These are phyloP conservation scores for Vimba vimba DNA, from an alignment of 2,113 vertebrate species.

Conservation along the genomic window DNA sequence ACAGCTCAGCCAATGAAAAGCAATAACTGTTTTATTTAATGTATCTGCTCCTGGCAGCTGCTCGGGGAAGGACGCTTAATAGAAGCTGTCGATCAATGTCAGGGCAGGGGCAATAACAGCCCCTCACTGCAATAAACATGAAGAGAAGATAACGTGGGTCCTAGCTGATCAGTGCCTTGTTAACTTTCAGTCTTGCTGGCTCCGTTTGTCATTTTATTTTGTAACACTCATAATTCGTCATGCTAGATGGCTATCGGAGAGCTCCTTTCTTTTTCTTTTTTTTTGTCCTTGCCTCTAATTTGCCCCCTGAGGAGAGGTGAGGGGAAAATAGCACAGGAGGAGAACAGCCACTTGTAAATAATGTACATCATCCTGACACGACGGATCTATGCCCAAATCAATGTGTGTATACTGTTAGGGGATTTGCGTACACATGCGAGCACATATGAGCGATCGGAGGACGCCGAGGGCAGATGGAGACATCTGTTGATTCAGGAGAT, in stretches of 20 bases:
- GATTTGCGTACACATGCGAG: constrained; percentile 35
- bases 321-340: constrained; percentile 53
- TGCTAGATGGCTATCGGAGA: constrained; percentile 68
- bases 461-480: constrained; percentile 48
- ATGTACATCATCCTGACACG: constrained; percentile 60
- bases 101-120: constrained; percentile 83
- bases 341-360: constrained; percentile 61
- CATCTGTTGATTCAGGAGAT: constrained; percentile 64
- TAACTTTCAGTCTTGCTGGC: constrained; percentile 79
- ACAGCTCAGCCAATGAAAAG: constrained; percentile 93
- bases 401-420: constrained; percentile 54
- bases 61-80: constrained; percentile 88
- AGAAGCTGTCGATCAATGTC: constrained; percentile 98
- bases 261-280: constrained; percentile 39
- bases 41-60: constrained; percentile 97
- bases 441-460: constrained; percentile 32
- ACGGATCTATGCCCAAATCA: constrained; percentile 58
- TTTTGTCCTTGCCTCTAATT: constrained; percentile 43
- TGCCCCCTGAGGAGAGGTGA: constrained; percentile 53
- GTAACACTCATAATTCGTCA: constrained; percentile 77
- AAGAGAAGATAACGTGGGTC: constrained; percentile 85
- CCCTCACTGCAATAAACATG: constrained; percentile 93
- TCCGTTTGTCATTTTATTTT: constrained; percentile 87
- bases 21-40: constrained; percentile 98
- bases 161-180: constrained; percentile 84